Conservation (phyloP, 2,888 invertebrate species). For the Nebria brevicollis region DNA sequence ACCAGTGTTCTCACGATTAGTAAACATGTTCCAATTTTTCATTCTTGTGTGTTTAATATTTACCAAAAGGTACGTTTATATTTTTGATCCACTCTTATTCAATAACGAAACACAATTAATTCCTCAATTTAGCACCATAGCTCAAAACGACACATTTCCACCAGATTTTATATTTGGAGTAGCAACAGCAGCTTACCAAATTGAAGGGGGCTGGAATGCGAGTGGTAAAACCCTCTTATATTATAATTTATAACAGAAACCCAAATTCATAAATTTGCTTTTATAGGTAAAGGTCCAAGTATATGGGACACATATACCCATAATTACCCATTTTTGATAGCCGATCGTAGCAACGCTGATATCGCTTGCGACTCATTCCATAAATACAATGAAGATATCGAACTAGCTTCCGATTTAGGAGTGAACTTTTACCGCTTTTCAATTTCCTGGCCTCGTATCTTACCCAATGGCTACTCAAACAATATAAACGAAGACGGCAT, state of each 20-base stretch:
- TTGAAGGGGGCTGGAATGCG: slow-evolving; percentile 55
- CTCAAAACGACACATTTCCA: slow-evolving; percentile 54
- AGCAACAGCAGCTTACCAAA: slow-evolving; percentile 56
- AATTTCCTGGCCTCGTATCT: slow-evolving; percentile 76
- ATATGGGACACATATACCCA: slow-evolving; percentile 69
- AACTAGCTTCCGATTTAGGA: slow-evolving; percentile 70
- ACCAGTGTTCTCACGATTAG: background rate
- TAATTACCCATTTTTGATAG: slow-evolving; percentile 63
- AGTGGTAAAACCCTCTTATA: slow-evolving; percentile 52
- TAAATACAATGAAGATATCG: slow-evolving; percentile 70
- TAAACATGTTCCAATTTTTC: background rate
- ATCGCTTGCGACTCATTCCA: slow-evolving; percentile 76
- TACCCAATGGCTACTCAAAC: slow-evolving; percentile 73
- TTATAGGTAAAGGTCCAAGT: slow-evolving; percentile 69
- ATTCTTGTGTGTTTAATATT: background rate
- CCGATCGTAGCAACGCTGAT: slow-evolving; percentile 68
- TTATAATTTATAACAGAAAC: background rate
- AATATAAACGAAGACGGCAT: slow-evolving; percentile 74
- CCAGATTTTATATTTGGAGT: slow-evolving; percentile 52
- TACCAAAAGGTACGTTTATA: background rate
- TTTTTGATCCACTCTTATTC: background rate
- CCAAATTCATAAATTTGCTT: background rate
- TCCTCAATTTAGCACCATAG: background rate
- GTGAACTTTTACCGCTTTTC: slow-evolving; percentile 75
- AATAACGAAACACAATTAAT: background rate